A percentile compares a stretch with the other conserved stretches of the same genome.
phyloP scores from a whole-genome alignment of 1,140 invertebrate genomes.

The Drosophila insularis region DNA sequence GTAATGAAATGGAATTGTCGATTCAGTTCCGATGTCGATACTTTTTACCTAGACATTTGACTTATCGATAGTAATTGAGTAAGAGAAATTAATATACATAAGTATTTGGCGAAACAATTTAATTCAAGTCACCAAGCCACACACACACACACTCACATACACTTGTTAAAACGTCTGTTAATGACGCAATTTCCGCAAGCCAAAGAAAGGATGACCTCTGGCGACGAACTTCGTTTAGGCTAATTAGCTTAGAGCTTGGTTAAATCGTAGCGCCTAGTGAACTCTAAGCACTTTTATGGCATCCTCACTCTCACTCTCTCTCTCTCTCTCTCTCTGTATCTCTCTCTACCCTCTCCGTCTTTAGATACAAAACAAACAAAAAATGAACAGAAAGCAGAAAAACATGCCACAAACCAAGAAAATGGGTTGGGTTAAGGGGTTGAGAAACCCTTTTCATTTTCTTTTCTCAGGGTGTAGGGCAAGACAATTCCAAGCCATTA shows the following conservation, averaged over 20 bases:
- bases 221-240: slow-evolving; percentile 38
- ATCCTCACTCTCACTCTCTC: slow-evolving; percentile 5
- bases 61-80: no score
- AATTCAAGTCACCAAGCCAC: not conserved
- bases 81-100: no score
- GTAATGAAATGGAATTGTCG: no score
- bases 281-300: slow-evolving; percentile 50
- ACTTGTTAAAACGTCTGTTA: slow-evolving; percentile 48
- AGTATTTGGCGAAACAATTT: no score
- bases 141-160: not conserved
- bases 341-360: no score
- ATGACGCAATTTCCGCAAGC: slow-evolving; percentile 56
- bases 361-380: not conserved
- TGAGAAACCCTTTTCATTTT: slow-evolving; percentile 30
- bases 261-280: slow-evolving; percentile 30
- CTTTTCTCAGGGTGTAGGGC: not conserved
- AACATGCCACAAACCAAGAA: slow-evolving; percentile 33
- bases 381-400: no score
- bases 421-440: no score
- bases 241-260: slow-evolving; percentile 52
- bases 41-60: no score
- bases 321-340: not conserved
- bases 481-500: slow-evolving; percentile 75
- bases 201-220: slow-evolving; percentile 34
- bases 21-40: no score